Evolutionary conservation across 2,888 invertebrate genomes (phyloP).

Genomic region (Ectemnius cavifrons): DNA sequence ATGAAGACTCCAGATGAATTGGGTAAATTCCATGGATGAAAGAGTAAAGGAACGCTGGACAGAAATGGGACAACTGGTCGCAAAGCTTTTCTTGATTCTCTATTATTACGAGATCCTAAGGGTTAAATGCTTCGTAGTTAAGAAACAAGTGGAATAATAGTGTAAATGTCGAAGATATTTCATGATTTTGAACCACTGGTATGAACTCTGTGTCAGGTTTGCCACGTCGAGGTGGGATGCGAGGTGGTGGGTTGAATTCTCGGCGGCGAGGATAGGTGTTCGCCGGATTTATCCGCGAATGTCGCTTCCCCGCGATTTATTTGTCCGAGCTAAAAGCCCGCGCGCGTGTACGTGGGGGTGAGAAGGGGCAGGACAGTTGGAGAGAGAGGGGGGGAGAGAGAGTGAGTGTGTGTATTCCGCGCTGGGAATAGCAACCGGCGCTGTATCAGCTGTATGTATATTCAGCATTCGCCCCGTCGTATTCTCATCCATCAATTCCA

Average conservation of each 20-base stretch:
- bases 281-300: constrained; percentile 53
- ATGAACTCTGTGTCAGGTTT: not conserved
- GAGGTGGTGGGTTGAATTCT: not conserved
- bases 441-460: constrained; percentile 33
- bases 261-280: not conserved
- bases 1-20: too few species aligned
- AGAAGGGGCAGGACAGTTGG: too few species aligned
- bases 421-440: constrained; percentile 54
- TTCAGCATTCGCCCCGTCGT: constrained; percentile 56
- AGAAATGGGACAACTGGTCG: too few species aligned
- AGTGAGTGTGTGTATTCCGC: constrained; percentile 41
- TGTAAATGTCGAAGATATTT: too few species aligned
- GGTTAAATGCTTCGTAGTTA: too few species aligned
- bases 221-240: constrained; percentile 2
- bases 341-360: constrained; percentile 38
- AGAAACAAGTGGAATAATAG: too few species aligned
- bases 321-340: constrained; percentile 65
- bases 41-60: too few species aligned
- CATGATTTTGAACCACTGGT: not conserved
- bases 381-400: not conserved
- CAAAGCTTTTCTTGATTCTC: too few species aligned
- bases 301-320: constrained; percentile 60
- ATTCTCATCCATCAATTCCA: constrained; percentile 64
- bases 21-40: too few species aligned
- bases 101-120: too few species aligned